Evolutionary conservation across 2,888 invertebrate species (phyloP).

Genomic region (Nezara viridula): DNA sequence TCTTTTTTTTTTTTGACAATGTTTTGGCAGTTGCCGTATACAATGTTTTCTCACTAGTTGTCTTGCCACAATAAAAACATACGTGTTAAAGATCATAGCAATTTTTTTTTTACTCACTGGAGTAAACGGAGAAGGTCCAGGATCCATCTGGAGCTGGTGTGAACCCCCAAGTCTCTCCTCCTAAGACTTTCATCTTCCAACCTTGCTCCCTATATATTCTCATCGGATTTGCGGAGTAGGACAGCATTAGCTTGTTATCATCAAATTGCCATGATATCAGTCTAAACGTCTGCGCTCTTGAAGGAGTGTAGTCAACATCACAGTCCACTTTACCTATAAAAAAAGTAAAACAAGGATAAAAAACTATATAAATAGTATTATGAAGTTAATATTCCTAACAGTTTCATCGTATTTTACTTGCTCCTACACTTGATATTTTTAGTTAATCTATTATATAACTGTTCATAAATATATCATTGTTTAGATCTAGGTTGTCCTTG

Average conservation of each 20-base stretch:
- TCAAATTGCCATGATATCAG: conserved; percentile 32
- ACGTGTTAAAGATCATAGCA: too few relatives aligned
- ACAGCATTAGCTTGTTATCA: not conserved
- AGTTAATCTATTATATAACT: too few relatives aligned
- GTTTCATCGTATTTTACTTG: too few relatives aligned
- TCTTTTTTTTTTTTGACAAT: too few relatives aligned
- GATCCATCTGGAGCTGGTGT: conserved; percentile 37
- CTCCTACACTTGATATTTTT: too few relatives aligned
- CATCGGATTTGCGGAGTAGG: conserved; percentile 5
- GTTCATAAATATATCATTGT: too few relatives aligned
- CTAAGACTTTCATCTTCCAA: conserved; percentile 50
- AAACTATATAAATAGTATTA: not conserved
- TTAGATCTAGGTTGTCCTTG: too few relatives aligned
- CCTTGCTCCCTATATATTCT: conserved; percentile 12
- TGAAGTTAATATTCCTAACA: too few relatives aligned
- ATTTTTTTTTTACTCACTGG: conserved; percentile 29
- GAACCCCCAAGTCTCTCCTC: conserved; percentile 57
- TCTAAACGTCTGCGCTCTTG: not conserved
- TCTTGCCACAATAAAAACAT: too few relatives aligned
- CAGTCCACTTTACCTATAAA: conserved; percentile 42
- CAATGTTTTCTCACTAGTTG: too few relatives aligned
- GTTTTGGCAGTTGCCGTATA: too few relatives aligned
- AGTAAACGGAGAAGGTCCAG: conserved; percentile 51
- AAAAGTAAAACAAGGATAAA: not conserved
- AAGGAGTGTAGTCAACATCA: conserved; percentile 45